These are phyloP conservation scores for Sitobion miscanthi DNA, from an alignment of 1,140 invertebrate genomes.

Conservation along the genomic window DNA sequence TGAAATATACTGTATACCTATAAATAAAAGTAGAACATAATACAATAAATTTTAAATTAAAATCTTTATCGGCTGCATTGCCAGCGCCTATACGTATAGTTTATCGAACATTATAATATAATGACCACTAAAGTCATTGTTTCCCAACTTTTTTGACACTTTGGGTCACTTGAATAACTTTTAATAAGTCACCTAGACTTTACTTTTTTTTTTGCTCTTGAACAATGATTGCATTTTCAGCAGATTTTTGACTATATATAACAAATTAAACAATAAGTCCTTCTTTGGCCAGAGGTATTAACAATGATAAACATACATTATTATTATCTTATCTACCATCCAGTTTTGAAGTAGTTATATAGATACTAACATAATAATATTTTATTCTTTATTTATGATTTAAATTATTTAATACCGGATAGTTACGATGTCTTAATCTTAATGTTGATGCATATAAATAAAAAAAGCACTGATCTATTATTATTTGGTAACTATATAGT, in stretches of 20 bases:
- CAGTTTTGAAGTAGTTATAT: too few relatives aligned
- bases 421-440: too few relatives aligned
- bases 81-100: background rate
- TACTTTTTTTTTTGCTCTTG: background rate
- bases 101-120: background rate
- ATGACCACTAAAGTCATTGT: background rate
- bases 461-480: too few relatives aligned
- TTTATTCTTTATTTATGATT: too few relatives aligned
- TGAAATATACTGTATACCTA: background rate
- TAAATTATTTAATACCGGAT: too few relatives aligned
- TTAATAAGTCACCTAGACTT: background rate
- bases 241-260: background rate
- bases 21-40: background rate
- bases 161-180: background rate
- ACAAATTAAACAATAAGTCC: too few relatives aligned
- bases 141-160: background rate
- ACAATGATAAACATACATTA: background rate
- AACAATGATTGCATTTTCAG: background rate
- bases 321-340: background rate
- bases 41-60: background rate
- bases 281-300: background rate
- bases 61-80: background rate
- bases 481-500: too few relatives aligned
- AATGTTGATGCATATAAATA: too few relatives aligned
- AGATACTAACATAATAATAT: too few relatives aligned